A percentile compares a stretch with the other conserved stretches of the same genome.
Conservation (phyloP, 2,888 invertebrate species). For the Chaetoderma sp. region DNA sequence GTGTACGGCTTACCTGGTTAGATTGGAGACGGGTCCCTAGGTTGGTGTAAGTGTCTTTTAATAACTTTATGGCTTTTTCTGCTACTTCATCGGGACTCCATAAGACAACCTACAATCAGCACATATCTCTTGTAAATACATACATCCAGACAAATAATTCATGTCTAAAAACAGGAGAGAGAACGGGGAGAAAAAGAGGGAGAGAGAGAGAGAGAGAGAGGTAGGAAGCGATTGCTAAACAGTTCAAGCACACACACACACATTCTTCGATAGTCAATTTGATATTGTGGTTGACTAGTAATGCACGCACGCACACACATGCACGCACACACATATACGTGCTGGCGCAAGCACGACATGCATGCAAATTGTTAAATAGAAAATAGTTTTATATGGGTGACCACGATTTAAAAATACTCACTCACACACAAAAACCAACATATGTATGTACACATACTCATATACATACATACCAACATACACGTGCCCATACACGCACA, state of each 20-base stretch:
- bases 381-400: neutral
- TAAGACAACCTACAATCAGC: constrained; percentile 78
- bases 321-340: too few relatives aligned
- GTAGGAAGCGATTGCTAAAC: too few relatives aligned
- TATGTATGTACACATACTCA: neutral
- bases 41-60: constrained; percentile 94
- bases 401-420: neutral
- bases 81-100: constrained; percentile 94
- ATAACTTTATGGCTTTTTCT: constrained; percentile 87
- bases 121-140: constrained; percentile 4
- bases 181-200: neutral
- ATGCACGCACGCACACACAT: too few relatives aligned
- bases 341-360: too few relatives aligned
- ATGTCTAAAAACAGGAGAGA: neutral
- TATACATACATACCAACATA: too few relatives aligned
- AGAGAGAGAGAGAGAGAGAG: too few relatives aligned
- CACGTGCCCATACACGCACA: too few relatives aligned
- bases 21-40: constrained; percentile 87
- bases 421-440: neutral
- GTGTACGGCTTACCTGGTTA: constrained; percentile 67
- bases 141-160: neutral
- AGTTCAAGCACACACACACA: too few relatives aligned
- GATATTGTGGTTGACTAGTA: too few relatives aligned
- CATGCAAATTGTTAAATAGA: neutral
- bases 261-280: too few relatives aligned